phyloP scores from a whole-genome alignment of 2,888 invertebrate genomes.

The Zygothrica quintamaculata region DNA sequence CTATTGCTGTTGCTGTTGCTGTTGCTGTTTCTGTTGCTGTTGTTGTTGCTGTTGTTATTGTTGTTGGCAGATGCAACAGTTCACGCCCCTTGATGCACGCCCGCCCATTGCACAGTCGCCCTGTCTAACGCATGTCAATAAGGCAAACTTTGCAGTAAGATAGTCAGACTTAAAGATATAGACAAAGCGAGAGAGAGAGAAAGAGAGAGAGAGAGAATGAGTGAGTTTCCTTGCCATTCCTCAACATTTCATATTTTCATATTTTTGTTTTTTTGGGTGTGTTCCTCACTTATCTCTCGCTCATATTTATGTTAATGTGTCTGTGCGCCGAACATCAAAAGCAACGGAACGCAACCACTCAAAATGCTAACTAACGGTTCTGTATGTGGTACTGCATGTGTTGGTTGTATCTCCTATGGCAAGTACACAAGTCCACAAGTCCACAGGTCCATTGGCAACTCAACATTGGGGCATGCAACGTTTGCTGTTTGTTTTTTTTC shows the following conservation, averaged over 20 bases:
- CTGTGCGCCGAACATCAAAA: slow-evolving; percentile 71
- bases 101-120: slow-evolving; percentile 40
- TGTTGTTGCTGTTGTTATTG: slow-evolving; percentile 11
- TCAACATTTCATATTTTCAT: too few relatives aligned
- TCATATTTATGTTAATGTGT: slow-evolving; percentile 76
- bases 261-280: too few relatives aligned
- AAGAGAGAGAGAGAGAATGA: slow-evolving; percentile 1
- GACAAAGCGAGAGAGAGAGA: neutral
- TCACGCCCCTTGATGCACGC: slow-evolving; percentile 59
- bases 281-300: slow-evolving; percentile 72
- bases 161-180: too few relatives aligned
- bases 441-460: too few relatives aligned
- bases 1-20: slow-evolving; percentile 67
- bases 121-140: slow-evolving; percentile 76
- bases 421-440: too few relatives aligned
- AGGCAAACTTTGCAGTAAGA: slow-evolving; percentile 30
- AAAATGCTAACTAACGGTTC: slow-evolving; percentile 54
- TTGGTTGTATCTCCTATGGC: too few relatives aligned
- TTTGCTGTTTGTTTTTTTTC: slow-evolving; percentile 2
- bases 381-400: slow-evolving; percentile 4
- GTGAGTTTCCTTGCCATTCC: slow-evolving; percentile 27
- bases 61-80: slow-evolving; percentile 45
- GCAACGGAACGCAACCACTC: slow-evolving; percentile 48
- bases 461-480: neutral
- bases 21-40: slow-evolving; percentile 4